Evolutionary conservation across 2,888 invertebrate species (phyloP), one percentile per base, ranked within the genome.

Genomic region (Antheraea yamamai): DNA sequence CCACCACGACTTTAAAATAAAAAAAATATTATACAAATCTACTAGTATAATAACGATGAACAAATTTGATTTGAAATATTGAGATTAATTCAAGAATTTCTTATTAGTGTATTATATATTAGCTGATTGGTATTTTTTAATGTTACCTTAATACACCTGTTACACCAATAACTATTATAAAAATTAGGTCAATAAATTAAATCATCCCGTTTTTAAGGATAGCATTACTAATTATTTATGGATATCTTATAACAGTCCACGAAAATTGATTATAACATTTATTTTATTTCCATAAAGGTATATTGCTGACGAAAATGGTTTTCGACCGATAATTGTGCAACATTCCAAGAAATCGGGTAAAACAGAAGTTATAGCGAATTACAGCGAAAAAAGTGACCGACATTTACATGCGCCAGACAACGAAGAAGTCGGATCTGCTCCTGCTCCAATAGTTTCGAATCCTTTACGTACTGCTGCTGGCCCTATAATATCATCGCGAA

Each of bases 231-330:
- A 61, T 61, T 61, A 23, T 23, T 23, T n/a, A 61, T 12, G 3
- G 23, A 12, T 23, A n/a, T 58, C 7, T 7, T n/a, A 23, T 23
- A 61, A 12, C 3, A 61, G 8, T 61, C 8, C n/a, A 23, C 0
- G 12, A 10, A 23, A 23, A 23, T 23, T 72, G 35, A 51, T 74
- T 47, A 30, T 64, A 16, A 20, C 51, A 35, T 75, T 72, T 72
- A 66, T 14, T 74, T 75, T 78, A 39, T 35, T n/a, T 51, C 47
- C 20, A 20, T 20, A 77, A 83, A 96, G 96, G 77, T 97, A 97
- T 81, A 95, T 96, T 74, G 97, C 97, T 78, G 97, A 97, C 85
- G 97, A 97, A 88, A 97, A 97, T 84, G 97, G 97, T 47, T 97
- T 96, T 89, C 96, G 96, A 82, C 96, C 96, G 0, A 91, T 96